Base-by-base conservation (phyloP, 2,113 vertebrate genomes). In the Orcinus orca region DNA sequence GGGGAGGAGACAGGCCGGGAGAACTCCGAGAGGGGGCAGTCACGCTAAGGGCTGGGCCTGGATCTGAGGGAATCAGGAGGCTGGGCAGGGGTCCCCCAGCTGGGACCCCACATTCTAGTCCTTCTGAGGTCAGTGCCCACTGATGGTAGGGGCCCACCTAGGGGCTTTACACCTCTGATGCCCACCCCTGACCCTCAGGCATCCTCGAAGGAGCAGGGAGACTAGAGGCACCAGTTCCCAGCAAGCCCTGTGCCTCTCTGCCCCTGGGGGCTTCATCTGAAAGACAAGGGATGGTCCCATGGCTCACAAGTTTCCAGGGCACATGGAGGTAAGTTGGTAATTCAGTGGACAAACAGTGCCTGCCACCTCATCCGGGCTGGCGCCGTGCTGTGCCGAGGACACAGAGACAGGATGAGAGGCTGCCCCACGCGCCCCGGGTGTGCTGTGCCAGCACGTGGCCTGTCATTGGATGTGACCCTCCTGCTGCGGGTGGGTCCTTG, bases 351-450 rank as follows among this genome's bases (percentile, higher is more conserved):
- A 74, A 26, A 65, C 8, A 29, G 23, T 26, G 15, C 23, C 65
- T 5, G 2, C 76, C 2, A 55, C 7, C 36, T 94, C 41, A 31
- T 17, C 8, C 1, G 3, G 36, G 21, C 6, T 1, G 1, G 55
- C 3, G 29, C 58, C 6, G 17, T 6, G 3, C 18, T 0, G 0
- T 21, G 67, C 44, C 0, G 15, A 81, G 44, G 60, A 82, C 21
- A 38, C 5, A 1, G 63, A 26, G 50, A 38, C 1, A 74, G 38
- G 53, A 23, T 0, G 20, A 81, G 14, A 63, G 67, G 26, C 14
- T 5, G 47, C 10, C 84, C 73, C 12, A 2, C 0, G 0, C 0
- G 1, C 5, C 31, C 10, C 0, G 4, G 10, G 67, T 33, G 36
- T 58, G 31, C 83, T n/a, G 44, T 60, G n/a, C 0, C 13, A 60